Conservation (phyloP, 2,888 invertebrate genomes). For the Cartodere bifasciata region DNA sequence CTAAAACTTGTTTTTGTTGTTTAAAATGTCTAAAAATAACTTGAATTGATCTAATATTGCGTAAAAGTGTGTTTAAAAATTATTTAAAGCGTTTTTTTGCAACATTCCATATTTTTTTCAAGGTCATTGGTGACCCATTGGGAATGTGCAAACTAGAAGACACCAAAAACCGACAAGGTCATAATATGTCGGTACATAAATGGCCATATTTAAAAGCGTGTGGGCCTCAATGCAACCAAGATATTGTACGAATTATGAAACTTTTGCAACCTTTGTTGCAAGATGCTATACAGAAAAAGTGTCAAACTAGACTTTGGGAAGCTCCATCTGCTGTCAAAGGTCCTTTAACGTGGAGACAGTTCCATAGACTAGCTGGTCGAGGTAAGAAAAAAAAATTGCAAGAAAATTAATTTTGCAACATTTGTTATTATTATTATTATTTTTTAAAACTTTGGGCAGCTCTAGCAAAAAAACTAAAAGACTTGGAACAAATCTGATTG, state of each 20-base stretch:
- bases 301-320: slow-evolving; percentile 77
- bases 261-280: slow-evolving; percentile 84
- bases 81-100: too few species aligned
- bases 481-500: too few species aligned
- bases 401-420: too few species aligned
- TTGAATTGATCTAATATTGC: too few species aligned
- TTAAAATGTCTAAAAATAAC: too few species aligned
- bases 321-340: slow-evolving; percentile 86
- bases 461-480: too few species aligned
- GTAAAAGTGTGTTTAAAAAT: too few species aligned
- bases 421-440: too few species aligned
- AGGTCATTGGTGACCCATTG: slow-evolving; percentile 21
- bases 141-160: slow-evolving; percentile 36
- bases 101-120: too few species aligned
- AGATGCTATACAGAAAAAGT: slow-evolving; percentile 91
- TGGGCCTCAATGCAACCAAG: slow-evolving; percentile 79
- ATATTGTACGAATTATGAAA: slow-evolving; percentile 83
- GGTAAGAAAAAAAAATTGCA: slow-evolving; percentile 34
- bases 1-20: too few species aligned
- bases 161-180: slow-evolving; percentile 18
- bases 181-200: slow-evolving; percentile 49
- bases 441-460: too few species aligned
- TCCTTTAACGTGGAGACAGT: slow-evolving; percentile 96
- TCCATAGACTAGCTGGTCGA: slow-evolving; percentile 88
- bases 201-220: slow-evolving; percentile 79